A percentile compares a stretch with the other conserved stretches of the same genome.
phyloP scores from a whole-genome alignment of 2,888 invertebrate genomes.

The Lithophane semibrunnea region DNA sequence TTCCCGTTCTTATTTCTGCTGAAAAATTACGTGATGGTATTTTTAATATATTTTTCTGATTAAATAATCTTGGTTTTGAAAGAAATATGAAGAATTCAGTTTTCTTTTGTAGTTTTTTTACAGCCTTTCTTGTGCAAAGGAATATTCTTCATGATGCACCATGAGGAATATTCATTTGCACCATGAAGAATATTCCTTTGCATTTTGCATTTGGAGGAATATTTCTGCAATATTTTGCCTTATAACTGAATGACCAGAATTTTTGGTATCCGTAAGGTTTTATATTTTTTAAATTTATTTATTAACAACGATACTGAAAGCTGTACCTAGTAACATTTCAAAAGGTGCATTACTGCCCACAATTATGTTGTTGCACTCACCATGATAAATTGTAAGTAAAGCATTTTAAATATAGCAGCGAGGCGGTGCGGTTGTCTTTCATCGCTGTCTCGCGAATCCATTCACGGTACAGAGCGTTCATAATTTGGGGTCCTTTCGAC shows the following conservation, averaged over 20 bases:
- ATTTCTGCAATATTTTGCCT: neutral
- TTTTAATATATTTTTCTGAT: conserved; percentile 34
- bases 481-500: conserved; percentile 69
- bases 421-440: conserved; percentile 72
- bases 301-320: neutral
- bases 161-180: too few species aligned
- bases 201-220: too few species aligned
- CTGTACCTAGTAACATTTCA: conserved; percentile 20
- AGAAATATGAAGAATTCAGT: neutral
- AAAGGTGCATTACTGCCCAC: conserved; percentile 35
- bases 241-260: neutral
- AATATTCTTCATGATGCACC: neutral
- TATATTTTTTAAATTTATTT: neutral
- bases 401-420: conserved; percentile 45
- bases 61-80: conserved; percentile 16
- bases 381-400: conserved; percentile 58
- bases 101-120: neutral
- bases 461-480: conserved; percentile 72
- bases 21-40: conserved; percentile 45
- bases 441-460: conserved; percentile 75
- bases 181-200: too few species aligned
- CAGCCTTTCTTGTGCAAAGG: neutral
- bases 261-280: neutral
- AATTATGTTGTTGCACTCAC: conserved; percentile 61
- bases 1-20: conserved; percentile 24